Percentiles rank a stretch among this genome's conserved stretches.
phyloP scores from a whole-genome alignment of 1,140 invertebrate genomes.

The Tenebrio molitor region DNA sequence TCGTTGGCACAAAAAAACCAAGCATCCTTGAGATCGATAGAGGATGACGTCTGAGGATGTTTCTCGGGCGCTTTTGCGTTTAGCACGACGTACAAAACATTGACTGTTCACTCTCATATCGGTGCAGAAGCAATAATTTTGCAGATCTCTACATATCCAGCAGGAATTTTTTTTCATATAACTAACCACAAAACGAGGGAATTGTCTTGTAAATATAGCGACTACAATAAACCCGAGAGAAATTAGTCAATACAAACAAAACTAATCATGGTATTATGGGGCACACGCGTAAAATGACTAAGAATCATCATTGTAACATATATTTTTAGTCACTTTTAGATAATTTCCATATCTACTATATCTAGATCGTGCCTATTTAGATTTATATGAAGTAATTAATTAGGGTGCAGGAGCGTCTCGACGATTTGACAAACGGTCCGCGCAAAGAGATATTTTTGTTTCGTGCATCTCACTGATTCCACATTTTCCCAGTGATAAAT shows the following conservation, averaged over 20 bases:
- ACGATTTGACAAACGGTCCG: no score
- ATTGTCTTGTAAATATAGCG: slow-evolving; percentile 12
- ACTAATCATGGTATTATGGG: slow-evolving; percentile 43
- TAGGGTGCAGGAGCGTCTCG: not conserved
- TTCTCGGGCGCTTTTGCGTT: no score
- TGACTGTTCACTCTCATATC: not conserved
- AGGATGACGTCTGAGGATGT: slow-evolving; percentile 67
- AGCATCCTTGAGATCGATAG: slow-evolving; percentile 67
- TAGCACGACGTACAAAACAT: slow-evolving; percentile 12
- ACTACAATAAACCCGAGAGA: not conserved
- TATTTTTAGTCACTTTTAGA: slow-evolving; percentile 46
- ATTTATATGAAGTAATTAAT: slow-evolving; percentile 31
- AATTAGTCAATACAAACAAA: slow-evolving; percentile 41
- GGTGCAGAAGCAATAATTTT: slow-evolving; percentile 33
- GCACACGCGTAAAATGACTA: slow-evolving; percentile 38
- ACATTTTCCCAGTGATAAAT: no score
- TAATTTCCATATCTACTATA: slow-evolving; percentile 44
- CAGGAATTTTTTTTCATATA: not conserved
- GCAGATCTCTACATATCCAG: slow-evolving; percentile 14
- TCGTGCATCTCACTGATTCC: no score
- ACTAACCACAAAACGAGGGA: not conserved
- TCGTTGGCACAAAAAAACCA: slow-evolving; percentile 74
- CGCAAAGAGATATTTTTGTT: no score
- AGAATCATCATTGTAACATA: slow-evolving; percentile 42
- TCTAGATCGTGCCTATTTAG: slow-evolving; percentile 47